A percentile compares a stretch with the other conserved stretches of the same genome.
Conservation (phyloP, 1,140 invertebrate species). For the Cyclargus thomasi region DNA sequence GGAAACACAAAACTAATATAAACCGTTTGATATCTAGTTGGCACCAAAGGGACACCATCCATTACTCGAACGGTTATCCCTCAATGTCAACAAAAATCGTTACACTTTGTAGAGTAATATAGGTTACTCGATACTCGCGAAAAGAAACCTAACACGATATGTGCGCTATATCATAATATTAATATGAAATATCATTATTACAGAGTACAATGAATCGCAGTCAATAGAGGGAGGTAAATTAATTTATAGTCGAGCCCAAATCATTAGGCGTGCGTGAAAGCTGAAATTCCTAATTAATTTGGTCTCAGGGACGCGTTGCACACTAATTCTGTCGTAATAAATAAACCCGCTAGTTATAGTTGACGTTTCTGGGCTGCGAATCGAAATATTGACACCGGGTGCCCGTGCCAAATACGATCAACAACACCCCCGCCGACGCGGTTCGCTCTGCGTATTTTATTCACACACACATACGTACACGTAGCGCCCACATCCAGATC, state of each 20-base stretch:
- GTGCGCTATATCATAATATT: background rate
- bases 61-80: background rate
- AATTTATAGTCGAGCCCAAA: background rate
- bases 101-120: background rate
- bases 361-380: slow-evolving; percentile 67
- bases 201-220: background rate
- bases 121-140: background rate
- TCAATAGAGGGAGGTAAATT: background rate
- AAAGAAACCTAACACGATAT: background rate
- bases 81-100: background rate
- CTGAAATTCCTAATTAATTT: slow-evolving; percentile 27
- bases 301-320: slow-evolving; percentile 45
- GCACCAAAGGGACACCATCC: background rate
- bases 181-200: too few species aligned
- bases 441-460: slow-evolving; percentile 16
- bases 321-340: slow-evolving; percentile 64
- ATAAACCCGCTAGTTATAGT: slow-evolving; percentile 49
- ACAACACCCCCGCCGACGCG: slow-evolving; percentile 19
- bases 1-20: too few species aligned
- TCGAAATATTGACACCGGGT: slow-evolving; percentile 62
- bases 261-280: slow-evolving; percentile 9
- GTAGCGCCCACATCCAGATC: background rate
- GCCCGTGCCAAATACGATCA: slow-evolving; percentile 53
- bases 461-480: background rate
- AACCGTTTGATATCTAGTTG: too few species aligned